Percentiles rank a stretch among this genome's conserved stretches.
phyloP scores from a whole-genome alignment of 2,888 invertebrate species.

The Sinopyrophorus schimmeli region DNA sequence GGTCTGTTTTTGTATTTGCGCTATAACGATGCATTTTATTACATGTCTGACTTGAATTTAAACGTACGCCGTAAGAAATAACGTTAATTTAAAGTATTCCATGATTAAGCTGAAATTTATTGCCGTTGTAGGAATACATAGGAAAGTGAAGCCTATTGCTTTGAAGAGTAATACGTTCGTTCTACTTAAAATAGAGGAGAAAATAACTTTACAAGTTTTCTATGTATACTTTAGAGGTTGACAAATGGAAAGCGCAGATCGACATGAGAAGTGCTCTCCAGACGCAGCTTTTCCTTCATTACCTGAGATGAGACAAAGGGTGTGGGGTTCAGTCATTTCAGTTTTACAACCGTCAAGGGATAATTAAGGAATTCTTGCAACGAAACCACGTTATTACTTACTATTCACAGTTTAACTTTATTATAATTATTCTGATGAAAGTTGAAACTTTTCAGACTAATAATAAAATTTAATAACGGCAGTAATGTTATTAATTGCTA shows the following conservation, averaged over 20 bases:
- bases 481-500: too few species aligned
- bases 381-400: slow-evolving; percentile 27
- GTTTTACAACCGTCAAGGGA: slow-evolving; percentile 26
- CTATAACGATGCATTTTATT: slow-evolving; percentile 32
- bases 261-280: slow-evolving; percentile 24
- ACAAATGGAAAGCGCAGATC: slow-evolving; percentile 23
- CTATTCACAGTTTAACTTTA: slow-evolving; percentile 26
- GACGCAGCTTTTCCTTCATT: slow-evolving; percentile 28
- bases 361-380: slow-evolving; percentile 28
- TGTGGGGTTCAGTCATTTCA: slow-evolving; percentile 26
- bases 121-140: too few species aligned
- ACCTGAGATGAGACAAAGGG: slow-evolving; percentile 29
- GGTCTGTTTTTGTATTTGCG: slow-evolving; percentile 39
- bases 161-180: slow-evolving; percentile 6
- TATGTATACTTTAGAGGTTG: slow-evolving; percentile 21
- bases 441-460: too few species aligned
- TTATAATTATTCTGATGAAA: slow-evolving; percentile 23
- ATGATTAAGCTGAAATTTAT: too few species aligned
- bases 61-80: too few species aligned
- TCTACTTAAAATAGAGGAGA: slow-evolving; percentile 4
- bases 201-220: slow-evolving; percentile 3
- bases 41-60: slow-evolving; percentile 25
- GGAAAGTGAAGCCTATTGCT: too few species aligned
- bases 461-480: too few species aligned
- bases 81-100: too few species aligned